Conservation (phyloP, 1,140 invertebrate genomes). For the Scaptomyza pallida region DNA sequence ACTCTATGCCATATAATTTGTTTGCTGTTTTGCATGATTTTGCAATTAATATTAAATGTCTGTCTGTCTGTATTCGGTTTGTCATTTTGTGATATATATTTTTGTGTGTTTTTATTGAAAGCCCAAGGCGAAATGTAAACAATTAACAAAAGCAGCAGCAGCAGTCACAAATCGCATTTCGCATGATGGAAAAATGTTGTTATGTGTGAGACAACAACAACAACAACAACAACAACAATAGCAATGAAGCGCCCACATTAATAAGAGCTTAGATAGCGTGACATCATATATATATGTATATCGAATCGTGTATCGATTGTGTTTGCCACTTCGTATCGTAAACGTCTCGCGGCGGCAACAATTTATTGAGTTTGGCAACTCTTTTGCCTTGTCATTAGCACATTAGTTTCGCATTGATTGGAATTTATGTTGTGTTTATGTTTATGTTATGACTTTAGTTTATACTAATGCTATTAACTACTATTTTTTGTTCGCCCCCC, state of each 20-base stretch:
- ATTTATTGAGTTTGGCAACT: constrained; percentile 52
- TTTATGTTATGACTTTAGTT: constrained; percentile 55
- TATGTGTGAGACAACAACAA: constrained; percentile 49
- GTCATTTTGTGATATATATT: constrained; percentile 60
- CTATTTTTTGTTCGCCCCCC: neutral
- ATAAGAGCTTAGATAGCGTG: constrained; percentile 59
- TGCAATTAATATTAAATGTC: constrained; percentile 66
- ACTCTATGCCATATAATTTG: no score
- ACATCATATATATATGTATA: constrained; percentile 54
- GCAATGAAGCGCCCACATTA: constrained; percentile 55
- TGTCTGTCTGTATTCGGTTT: constrained; percentile 31
- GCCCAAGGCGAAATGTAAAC: constrained; percentile 74
- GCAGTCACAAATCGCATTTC: constrained; percentile 38
- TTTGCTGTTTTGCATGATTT: constrained; percentile 77
- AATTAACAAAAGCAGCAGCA: constrained; percentile 43
- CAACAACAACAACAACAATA: constrained; percentile 18
- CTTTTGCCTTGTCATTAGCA: constrained; percentile 50
- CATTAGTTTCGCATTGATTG: constrained; percentile 62
- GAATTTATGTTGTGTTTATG: constrained; percentile 75
- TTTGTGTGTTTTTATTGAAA: constrained; percentile 57
- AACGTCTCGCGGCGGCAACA: neutral
- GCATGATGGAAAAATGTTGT: constrained; percentile 66
- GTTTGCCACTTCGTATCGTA: no score
- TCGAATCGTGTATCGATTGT: constrained; percentile 11
- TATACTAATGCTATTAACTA: constrained; percentile 51